Evolutionary conservation across 2,113 vertebrate species (phyloP), one percentile per base, ranked within the genome.

Genomic region (Cygnus atratus): DNA sequence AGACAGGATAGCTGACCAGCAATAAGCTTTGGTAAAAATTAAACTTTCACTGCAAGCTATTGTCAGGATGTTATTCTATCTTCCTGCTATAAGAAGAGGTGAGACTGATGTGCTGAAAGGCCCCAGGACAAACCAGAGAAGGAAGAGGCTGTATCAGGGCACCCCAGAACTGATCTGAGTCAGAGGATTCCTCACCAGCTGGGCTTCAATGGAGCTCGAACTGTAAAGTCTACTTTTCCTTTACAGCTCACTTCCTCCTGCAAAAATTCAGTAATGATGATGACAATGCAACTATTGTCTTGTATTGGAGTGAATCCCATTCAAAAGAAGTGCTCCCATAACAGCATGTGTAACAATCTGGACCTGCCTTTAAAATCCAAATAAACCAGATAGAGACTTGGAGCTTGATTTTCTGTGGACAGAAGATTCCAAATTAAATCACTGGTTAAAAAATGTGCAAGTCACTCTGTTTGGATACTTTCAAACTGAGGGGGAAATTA

Each of bases 261-360:
- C 39, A 92, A 63, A 87, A 92, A 71, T 41, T 72, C 19, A 67
- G 37, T n/a, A 61, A 68, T 31, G 10, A 66, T 20, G 22, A 44
- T 59, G 39, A 41, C 11, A 85, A 5, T 18, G 18, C 6, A 29
- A n/a, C 5, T 67, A 61, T 57, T 75, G 10, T 41, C 46, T 44
- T 67, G 5, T 3, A 0, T 5, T 72, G 46, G 37, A 57, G 2
- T 6, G 3, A 11, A 26, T 71, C 75, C 5, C 8, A 25, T 33
- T 17, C 16, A 83, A 50, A 93, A 85, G 11, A 70, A 19, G 6
- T n/a, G 18, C 8, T 78, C 11, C 33, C 70, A 48, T 26, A 65
- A 25, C 8, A 41, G 3, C 13, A 41, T 13, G 2, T 35, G 11
- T 55, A 37, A 90, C 65, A 80, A 55, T 43, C 12, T 54, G 20